A percentile compares a stretch with the other conserved stretches of the same genome.
phyloP scores from a whole-genome alignment of 2,113 vertebrate genomes.

The Trematocara macrostoma region DNA sequence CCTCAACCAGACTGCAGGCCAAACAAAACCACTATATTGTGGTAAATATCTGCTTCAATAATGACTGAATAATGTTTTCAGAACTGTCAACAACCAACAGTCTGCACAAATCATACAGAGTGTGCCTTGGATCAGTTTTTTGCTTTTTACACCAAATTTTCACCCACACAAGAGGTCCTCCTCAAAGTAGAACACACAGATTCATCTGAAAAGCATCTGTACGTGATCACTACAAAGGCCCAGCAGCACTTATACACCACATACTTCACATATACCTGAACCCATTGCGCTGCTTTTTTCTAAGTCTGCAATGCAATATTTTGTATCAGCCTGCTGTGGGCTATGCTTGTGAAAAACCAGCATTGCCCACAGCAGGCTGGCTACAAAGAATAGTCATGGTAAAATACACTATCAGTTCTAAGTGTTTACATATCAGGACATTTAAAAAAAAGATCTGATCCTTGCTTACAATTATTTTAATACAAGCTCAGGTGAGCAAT shows the following conservation, averaged over 20 bases:
- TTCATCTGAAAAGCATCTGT: background rate
- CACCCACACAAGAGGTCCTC: background rate
- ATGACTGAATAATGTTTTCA: background rate
- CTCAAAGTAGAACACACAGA: background rate
- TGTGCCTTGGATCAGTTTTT: background rate
- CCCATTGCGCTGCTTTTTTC: background rate
- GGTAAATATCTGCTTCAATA: background rate
- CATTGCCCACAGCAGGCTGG: background rate
- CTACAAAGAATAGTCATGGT: background rate
- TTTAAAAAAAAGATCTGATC: background rate
- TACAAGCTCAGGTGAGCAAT: background rate
- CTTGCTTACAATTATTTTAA: background rate
- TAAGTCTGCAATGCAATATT: background rate
- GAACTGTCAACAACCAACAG: background rate
- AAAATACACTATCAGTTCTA: background rate
- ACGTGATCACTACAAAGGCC: background rate
- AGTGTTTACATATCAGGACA: background rate
- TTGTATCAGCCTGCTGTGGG: background rate
- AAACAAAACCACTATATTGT: background rate
- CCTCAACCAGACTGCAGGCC: background rate
- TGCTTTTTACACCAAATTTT: background rate
- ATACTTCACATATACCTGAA: background rate
- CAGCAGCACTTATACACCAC: background rate
- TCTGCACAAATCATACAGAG: background rate
- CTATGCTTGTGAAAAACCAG: background rate